These are phyloP conservation scores for Oceanites oceanicus DNA, from an alignment of 2,113 vertebrate species.

Conservation along the genomic window DNA sequence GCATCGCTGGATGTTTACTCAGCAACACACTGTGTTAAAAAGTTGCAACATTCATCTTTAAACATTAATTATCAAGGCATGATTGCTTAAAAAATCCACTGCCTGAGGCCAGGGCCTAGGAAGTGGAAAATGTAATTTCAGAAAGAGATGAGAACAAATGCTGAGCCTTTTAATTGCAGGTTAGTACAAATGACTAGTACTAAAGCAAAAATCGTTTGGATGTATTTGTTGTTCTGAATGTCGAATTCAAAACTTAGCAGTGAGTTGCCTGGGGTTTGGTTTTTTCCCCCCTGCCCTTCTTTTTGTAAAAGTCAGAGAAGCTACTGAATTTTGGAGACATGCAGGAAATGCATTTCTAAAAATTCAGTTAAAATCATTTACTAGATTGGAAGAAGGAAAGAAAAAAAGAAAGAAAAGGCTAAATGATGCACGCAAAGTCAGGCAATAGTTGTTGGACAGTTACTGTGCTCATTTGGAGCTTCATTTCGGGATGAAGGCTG, in stretches of 20 bases:
- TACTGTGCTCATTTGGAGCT: neutral
- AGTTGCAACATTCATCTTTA: constrained; percentile 51
- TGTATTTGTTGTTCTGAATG: neutral
- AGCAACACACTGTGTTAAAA: neutral
- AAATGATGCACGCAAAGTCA: neutral
- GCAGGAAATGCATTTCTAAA: neutral
- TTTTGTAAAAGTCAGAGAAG: neutral
- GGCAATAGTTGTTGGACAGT: neutral
- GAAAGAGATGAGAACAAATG: constrained; percentile 33
- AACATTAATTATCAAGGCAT: constrained; percentile 49
- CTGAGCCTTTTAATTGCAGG: constrained; percentile 58
- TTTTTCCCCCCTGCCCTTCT: neutral
- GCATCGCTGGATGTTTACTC: constrained; percentile 10
- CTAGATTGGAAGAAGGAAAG: neutral
- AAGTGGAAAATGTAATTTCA: constrained; percentile 60
- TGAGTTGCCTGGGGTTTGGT: neutral
- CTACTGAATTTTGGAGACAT: neutral
- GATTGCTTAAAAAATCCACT: constrained; percentile 53
- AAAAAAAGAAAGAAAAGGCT: neutral
- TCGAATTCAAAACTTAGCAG: neutral
- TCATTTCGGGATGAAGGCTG: neutral
- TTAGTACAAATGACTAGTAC: constrained; percentile 53
- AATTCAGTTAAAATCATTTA: neutral
- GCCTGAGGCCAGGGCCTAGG: constrained; percentile 30
- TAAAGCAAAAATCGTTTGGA: constrained; percentile 19